Evolutionary conservation across 1,140 invertebrate genomes (phyloP), one percentile per base, ranked within the genome.

Genomic region (Metaphire vulgaris): DNA sequence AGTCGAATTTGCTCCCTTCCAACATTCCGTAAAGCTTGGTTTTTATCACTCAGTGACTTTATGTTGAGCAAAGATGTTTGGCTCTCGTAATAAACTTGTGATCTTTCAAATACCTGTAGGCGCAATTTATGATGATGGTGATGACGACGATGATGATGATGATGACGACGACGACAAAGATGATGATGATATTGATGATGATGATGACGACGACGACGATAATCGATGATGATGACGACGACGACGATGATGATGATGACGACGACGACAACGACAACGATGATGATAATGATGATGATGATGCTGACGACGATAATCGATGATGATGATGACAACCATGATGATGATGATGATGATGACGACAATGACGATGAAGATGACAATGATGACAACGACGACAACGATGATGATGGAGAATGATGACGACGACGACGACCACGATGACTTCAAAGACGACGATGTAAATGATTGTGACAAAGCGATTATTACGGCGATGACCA

Each of bases 341-440:
- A 56, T 56, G 41, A 56, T 56, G 41, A 56, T 56, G 41, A 56
- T 56, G 41, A 56, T 56, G 41, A 56, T 56, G 41, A 56, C 21
- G 41, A 56, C 21, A 21, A 56, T 56, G 41, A 56, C 41, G 41
- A 56, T 12, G 21, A 56, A 12, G 41, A 56, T 56, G 41, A 56
- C 6, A 21, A 56, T 56, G 41, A 56, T 56, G 41, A 56, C 21
- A 21, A 56, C 21, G 41, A 56, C 41, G 41, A 56, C 21, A 21
- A 56, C 21, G 21, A 56, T 56, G 41, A 56, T 56, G 21, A 56
- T 21, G 41, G 21, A 56, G 41, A 21, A 56, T 56, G 41, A 56
- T 56, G 41, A 56, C 21, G 41, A 56, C 41, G 41, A 56, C 41
- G 41, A 56, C 41, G 41, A 56, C 21, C 6, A 56, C 21, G 41